Conservation (phyloP, 2,113 vertebrate genomes). For the Melanocharis versteri region DNA sequence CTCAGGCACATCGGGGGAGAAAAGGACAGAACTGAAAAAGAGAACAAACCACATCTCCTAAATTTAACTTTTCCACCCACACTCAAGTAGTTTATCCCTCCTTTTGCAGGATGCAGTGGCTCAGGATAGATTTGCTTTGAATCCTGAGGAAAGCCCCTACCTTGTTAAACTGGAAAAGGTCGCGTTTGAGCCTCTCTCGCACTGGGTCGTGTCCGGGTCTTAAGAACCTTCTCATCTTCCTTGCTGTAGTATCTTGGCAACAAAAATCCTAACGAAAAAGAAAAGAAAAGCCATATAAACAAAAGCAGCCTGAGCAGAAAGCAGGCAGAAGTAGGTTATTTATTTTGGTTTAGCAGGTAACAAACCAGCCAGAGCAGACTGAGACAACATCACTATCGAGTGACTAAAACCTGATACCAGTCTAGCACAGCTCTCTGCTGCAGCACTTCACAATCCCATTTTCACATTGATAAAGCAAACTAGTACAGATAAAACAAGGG, state of each 20-base stretch:
- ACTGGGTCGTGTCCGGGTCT: constrained; percentile 89
- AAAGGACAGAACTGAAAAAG: not conserved
- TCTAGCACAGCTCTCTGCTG: not conserved
- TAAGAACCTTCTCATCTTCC: constrained; percentile 93
- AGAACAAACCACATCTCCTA: not conserved
- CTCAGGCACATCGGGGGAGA: not conserved
- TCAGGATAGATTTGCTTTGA: not conserved
- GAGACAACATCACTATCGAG: not conserved
- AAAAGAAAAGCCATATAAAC: not conserved
- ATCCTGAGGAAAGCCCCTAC: constrained; percentile 55
- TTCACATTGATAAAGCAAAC: not conserved
- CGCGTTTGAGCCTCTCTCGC: constrained; percentile 88
- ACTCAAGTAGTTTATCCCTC: not conserved
- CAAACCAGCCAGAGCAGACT: not conserved
- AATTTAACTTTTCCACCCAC: constrained; percentile 29
- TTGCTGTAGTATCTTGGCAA: constrained; percentile 25
- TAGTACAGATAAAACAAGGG: not conserved
- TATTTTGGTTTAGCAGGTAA: constrained; percentile 18
- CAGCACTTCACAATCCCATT: not conserved
- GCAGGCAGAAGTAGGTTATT: constrained; percentile 24
- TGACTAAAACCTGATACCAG: constrained; percentile 24
- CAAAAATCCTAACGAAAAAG: constrained; percentile 23
- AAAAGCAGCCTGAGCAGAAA: not conserved
- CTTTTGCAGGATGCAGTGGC: not conserved
- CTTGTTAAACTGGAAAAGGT: constrained; percentile 97